These are phyloP conservation scores for Dione vanillae DNA, from an alignment of 2,888 invertebrate species.

Conservation along the genomic window DNA sequence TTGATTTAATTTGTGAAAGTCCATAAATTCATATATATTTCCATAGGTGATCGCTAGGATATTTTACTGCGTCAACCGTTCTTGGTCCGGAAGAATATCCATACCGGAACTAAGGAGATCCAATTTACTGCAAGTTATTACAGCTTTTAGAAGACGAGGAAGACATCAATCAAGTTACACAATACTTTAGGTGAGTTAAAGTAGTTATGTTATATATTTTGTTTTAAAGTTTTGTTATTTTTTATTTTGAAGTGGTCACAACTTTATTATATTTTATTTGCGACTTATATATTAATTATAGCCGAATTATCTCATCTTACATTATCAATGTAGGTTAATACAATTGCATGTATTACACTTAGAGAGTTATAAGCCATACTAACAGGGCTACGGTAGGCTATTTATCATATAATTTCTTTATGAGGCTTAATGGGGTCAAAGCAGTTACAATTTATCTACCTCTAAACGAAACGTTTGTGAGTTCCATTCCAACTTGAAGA, in stretches of 20 bases:
- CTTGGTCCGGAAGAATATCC: conserved; percentile 97
- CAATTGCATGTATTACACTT: too few species aligned
- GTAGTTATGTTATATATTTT: background rate
- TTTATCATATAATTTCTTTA: too few species aligned
- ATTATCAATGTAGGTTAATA: too few species aligned
- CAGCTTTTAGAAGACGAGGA: conserved; percentile 96
- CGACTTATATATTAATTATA: too few species aligned
- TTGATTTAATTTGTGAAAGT: conserved; percentile 5
- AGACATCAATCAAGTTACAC: conserved; percentile 97
- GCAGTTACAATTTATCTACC: too few species aligned
- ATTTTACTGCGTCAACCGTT: conserved; percentile 98
- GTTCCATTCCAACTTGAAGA: too few species aligned
- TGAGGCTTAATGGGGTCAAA: too few species aligned
- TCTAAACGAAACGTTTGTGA: too few species aligned
- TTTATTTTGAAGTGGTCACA: background rate
- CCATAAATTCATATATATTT: background rate
- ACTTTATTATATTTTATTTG: too few species aligned
- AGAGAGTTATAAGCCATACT: too few species aligned
- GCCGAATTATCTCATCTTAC: too few species aligned
- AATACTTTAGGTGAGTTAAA: conserved; percentile 85
- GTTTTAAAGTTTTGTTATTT: background rate
- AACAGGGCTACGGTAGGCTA: too few species aligned
- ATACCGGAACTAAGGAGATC: conserved; percentile 95
- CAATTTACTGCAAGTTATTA: conserved; percentile 93
- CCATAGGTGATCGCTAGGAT: conserved; percentile 96